Evolutionary conservation across 2,113 vertebrate genomes (phyloP).

Genomic region (Motacilla alba): DNA sequence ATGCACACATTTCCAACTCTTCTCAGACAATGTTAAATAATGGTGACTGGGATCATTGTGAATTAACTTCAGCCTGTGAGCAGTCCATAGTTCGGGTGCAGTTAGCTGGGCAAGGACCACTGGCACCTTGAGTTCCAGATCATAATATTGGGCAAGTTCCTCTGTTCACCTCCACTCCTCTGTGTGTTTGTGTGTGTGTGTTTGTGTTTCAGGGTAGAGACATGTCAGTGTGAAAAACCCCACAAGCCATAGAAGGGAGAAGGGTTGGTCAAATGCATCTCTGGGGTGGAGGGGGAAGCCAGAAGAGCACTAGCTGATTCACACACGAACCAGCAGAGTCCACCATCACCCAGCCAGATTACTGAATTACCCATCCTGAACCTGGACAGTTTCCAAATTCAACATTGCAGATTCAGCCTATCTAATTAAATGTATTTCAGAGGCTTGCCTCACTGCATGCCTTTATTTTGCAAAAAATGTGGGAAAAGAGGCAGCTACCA

Average conservation of each 20-base stretch:
- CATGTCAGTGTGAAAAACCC: not conserved
- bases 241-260: not conserved
- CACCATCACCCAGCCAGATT: not conserved
- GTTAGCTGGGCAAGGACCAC: not conserved
- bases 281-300: not conserved
- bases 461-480: conserved; percentile 2
- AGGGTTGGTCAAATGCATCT: not conserved
- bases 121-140: not conserved
- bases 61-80: not conserved
- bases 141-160: not conserved
- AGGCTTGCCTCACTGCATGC: not conserved
- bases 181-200: not conserved
- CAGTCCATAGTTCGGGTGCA: not conserved
- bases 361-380: not conserved
- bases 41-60: not conserved
- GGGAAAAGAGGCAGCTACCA: not conserved
- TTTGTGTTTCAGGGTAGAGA: not conserved
- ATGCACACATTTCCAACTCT: not conserved
- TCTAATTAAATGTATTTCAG: conserved; percentile 34
- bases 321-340: not conserved
- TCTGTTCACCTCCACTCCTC: not conserved
- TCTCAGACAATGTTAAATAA: not conserved
- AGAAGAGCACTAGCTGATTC: not conserved
- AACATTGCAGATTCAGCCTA: conserved; percentile 19
- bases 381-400: not conserved